A percentile compares a stretch with the other conserved stretches of the same genome.
Evolutionary conservation across 1,140 invertebrate species (phyloP).

Genomic region (Leptopilina clavipes): DNA sequence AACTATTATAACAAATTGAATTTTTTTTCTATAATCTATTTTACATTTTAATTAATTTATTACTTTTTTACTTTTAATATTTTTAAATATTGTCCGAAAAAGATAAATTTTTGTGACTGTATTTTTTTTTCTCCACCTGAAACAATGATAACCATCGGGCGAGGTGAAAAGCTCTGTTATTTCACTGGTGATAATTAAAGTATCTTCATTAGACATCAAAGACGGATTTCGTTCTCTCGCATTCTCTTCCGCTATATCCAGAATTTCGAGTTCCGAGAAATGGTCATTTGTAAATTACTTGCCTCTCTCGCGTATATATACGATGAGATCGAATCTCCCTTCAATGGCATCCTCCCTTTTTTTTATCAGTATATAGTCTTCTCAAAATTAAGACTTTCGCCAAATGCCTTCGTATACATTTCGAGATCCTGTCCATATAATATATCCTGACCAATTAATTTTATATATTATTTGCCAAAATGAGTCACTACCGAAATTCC

Average conservation of each 20-base stretch:
- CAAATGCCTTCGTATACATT: not conserved
- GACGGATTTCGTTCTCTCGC: constrained; percentile 48
- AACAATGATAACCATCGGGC: not conserved
- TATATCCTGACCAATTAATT: too few relatives aligned
- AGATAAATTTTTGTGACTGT: too few relatives aligned
- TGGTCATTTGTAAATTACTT: constrained; percentile 66
- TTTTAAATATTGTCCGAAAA: too few relatives aligned
- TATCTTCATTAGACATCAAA: constrained; percentile 69
- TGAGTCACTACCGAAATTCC: too few relatives aligned
- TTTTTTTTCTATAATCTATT: too few relatives aligned
- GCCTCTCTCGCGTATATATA: constrained; percentile 3
- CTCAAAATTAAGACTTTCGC: constrained; percentile 39
- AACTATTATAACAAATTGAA: too few relatives aligned
- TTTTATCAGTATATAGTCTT: not conserved
- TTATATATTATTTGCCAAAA: too few relatives aligned
- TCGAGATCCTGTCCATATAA: too few relatives aligned
- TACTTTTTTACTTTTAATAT: too few relatives aligned
- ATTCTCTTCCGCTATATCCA: constrained; percentile 38
- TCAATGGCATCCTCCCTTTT: constrained; percentile 41
- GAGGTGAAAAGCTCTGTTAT: not conserved
- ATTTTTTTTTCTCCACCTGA: not conserved
- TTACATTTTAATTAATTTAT: too few relatives aligned
- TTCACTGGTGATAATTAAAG: constrained; percentile 59
- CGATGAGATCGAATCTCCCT: constrained; percentile 42
- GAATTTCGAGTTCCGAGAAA: constrained; percentile 55